Percentiles rank a stretch among this genome's conserved stretches.
Conservation (phyloP, 2,888 invertebrate genomes). For the Cephus pulcher region DNA sequence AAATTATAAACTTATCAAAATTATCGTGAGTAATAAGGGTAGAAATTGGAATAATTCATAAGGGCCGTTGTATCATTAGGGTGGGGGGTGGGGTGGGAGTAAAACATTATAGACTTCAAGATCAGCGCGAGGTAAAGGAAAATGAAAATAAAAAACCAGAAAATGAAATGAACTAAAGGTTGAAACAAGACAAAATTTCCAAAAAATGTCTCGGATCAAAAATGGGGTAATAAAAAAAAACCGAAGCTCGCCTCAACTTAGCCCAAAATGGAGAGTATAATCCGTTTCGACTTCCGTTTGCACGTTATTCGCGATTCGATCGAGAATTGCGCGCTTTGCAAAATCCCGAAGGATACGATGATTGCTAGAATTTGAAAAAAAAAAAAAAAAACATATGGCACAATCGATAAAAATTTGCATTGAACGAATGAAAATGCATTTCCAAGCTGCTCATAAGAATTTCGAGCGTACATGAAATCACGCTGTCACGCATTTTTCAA, state of each 20-base stretch:
- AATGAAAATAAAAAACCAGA: slow-evolving; percentile 9
- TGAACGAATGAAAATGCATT: not conserved
- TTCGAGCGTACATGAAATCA: not conserved
- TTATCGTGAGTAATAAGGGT: slow-evolving; percentile 2
- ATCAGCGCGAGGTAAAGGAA: not conserved
- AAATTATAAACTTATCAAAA: slow-evolving; percentile 25
- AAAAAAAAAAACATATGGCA: not conserved
- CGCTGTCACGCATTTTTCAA: not conserved
- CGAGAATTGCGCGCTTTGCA: slow-evolving; percentile 1
- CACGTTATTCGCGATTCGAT: not conserved
- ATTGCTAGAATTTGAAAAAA: not conserved
- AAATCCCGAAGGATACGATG: not conserved
- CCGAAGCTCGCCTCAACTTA: slow-evolving; percentile 18
- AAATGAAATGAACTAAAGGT: slow-evolving; percentile 4
- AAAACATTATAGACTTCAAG: slow-evolving; percentile 18
- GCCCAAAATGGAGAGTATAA: slow-evolving; percentile 9
- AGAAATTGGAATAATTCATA: not conserved
- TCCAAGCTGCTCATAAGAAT: not conserved
- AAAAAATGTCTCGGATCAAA: slow-evolving; percentile 38
- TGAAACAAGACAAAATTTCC: not conserved
- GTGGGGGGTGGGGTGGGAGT: slow-evolving; percentile 24
- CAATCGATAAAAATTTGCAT: not conserved
- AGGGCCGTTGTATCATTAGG: not conserved
- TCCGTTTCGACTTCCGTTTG: not conserved
- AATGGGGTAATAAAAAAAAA: slow-evolving; percentile 35